Conservation (phyloP, 2,888 invertebrate genomes). For the Platycheirus albimanus region DNA sequence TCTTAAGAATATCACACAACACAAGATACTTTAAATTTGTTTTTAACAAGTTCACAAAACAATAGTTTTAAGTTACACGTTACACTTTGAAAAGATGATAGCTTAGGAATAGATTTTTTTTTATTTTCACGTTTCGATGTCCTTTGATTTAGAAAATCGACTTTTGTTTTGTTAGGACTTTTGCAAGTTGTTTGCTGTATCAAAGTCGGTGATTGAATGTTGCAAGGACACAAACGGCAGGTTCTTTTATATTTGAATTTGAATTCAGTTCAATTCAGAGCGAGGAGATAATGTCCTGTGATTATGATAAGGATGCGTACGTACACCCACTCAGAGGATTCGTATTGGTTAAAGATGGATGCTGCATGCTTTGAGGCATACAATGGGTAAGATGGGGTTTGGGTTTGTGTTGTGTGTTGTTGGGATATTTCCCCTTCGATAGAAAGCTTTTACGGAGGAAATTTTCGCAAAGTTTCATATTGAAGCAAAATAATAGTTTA, state of each 20-base stretch:
- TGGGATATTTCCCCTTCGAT: conserved; percentile 24
- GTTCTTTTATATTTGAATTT: conserved; percentile 69
- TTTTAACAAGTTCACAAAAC: neutral
- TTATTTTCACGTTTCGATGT: conserved; percentile 31
- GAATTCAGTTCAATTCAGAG: conserved; percentile 3
- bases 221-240: conserved; percentile 36
- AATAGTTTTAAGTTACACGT: conserved; percentile 13
- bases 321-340: conserved; percentile 59
- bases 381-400: neutral
- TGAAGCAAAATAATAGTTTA: neutral
- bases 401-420: neutral
- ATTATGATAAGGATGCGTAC: conserved; percentile 55
- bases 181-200: conserved; percentile 43
- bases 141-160: conserved; percentile 12
- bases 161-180: neutral
- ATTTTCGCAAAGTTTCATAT: neutral
- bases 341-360: conserved; percentile 59
- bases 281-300: conserved; percentile 29
- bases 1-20: neutral
- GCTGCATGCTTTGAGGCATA: conserved; percentile 6
- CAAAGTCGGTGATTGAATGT: conserved; percentile 59
- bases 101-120: neutral
- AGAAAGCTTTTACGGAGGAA: conserved; percentile 3
- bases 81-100: conserved; percentile 7
- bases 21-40: neutral